phyloP scores from a whole-genome alignment of 2,888 invertebrate genomes.

The Biston stratarius region DNA sequence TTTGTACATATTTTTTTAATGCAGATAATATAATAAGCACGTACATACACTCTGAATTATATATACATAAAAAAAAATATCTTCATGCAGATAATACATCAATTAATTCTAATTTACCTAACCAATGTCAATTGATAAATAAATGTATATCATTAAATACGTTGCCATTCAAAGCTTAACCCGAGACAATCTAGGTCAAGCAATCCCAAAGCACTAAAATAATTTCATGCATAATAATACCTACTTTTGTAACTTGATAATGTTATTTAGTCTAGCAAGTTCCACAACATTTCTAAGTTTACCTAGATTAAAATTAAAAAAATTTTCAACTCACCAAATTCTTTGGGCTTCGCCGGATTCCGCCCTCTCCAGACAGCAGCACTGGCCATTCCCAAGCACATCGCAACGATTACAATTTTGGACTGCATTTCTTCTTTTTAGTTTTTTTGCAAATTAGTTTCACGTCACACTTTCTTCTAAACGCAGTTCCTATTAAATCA shows the following conservation, averaged over 20 bases:
- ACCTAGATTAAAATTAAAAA: not conserved
- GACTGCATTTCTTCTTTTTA: slow-evolving; percentile 59
- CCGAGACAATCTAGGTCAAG: not conserved
- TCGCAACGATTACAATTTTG: slow-evolving; percentile 61
- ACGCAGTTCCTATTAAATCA: slow-evolving; percentile 3
- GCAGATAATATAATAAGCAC: no score
- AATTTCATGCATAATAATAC: not conserved
- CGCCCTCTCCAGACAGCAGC: slow-evolving; percentile 65
- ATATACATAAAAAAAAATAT: no score
- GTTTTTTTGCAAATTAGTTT: slow-evolving; percentile 1
- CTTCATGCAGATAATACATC: not conserved
- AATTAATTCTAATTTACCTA: not conserved
- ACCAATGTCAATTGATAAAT: no score
- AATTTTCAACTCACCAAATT: slow-evolving; percentile 63
- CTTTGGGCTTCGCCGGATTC: slow-evolving; percentile 61
- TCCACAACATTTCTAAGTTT: not conserved
- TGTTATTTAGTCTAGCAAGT: not conserved
- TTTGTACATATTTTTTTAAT: no score
- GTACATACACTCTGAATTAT: not conserved
- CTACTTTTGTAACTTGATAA: not conserved
- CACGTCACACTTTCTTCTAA: slow-evolving; percentile 25
- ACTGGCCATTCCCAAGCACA: slow-evolving; percentile 61
- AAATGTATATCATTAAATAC: not conserved
- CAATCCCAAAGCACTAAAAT: not conserved
- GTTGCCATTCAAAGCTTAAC: not conserved